Evolutionary conservation across 2,113 vertebrate genomes (phyloP), one percentile per base, ranked within the genome.

Genomic region (Lathamus discolor): DNA sequence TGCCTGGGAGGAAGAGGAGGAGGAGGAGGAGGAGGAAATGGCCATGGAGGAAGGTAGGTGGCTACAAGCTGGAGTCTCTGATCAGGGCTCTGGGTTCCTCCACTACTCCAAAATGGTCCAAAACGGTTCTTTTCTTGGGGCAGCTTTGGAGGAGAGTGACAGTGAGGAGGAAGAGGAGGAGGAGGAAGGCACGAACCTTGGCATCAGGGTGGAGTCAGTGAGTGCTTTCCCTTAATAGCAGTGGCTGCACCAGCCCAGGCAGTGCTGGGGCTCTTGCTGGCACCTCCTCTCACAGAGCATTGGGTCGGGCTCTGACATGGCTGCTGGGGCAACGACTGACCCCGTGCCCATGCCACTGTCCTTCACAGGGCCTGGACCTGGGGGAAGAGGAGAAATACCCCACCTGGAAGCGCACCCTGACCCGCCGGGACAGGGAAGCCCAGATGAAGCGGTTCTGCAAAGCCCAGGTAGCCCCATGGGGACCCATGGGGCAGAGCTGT

Each of bases 371-470:
- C 88, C 44, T 59, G 76, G 85, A 66, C 23, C 52, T 89, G 0
- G 96, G 97, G 37, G 96, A 97, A 11, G 97, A 98, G 93, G 95
- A 97, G 91, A 99, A 98, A 93, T 83, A 97, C 49, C 97, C 98
- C 70, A 83, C 98, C 6, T 98, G 97, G 98, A 98, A 94, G 94
- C 98, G 94, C 88, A 99, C 98, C 0, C 61, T 99, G 93, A 91
- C 98, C 90, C 98, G 99, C 14, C 97, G 94, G 28, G 98, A 98
- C 62, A 99, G 97, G 96, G 98, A 98, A 77, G 98, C 97, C 6
- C 98, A 99, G 95, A 96, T 98, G 91, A 98, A 99, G 69, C 97
- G 99, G 55, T 98, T 99, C 83, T 98, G 97, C 82, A 98, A 98
- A 94, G 99, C 99, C 52, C 99, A 99, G 98, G 99, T 99, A 93